These are phyloP conservation scores for Macrosteles quadrilineatus DNA, from an alignment of 1,140 invertebrate species.

Conservation along the genomic window DNA sequence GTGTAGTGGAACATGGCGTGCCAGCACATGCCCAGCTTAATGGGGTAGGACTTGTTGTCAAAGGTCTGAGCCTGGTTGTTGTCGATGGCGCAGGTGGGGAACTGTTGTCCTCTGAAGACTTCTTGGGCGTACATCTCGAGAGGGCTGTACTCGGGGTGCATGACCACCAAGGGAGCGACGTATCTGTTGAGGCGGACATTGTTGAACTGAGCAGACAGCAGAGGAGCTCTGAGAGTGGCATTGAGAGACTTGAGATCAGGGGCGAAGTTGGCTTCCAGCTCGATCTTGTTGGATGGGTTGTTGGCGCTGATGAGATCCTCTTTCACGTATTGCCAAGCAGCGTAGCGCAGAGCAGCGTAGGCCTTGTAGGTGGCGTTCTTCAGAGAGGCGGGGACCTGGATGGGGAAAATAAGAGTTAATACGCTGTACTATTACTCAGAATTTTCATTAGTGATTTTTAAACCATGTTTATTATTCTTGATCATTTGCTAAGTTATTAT, in stretches of 20 bases:
- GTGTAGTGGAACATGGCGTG: slow-evolving; percentile 60
- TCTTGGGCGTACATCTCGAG: slow-evolving; percentile 48
- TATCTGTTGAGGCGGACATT: slow-evolving; percentile 49
- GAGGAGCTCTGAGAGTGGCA: slow-evolving; percentile 50
- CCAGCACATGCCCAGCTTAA: slow-evolving; percentile 58
- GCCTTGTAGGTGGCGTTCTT: slow-evolving; percentile 42
- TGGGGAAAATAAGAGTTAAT: no score
- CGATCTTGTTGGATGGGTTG: slow-evolving; percentile 52
- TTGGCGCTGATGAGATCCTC: slow-evolving; percentile 39
- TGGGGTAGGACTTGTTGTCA: slow-evolving; percentile 58
- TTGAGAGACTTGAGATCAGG: slow-evolving; percentile 50
- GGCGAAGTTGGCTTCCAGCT: slow-evolving; percentile 51
- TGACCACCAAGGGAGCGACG: slow-evolving; percentile 46
- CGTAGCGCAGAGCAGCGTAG: slow-evolving; percentile 34
- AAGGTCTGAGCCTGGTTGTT: slow-evolving; percentile 58
- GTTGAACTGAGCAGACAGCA: slow-evolving; percentile 48
- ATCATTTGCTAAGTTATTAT: no score
- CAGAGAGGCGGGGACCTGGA: slow-evolving; percentile 31
- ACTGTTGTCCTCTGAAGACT: slow-evolving; percentile 7
- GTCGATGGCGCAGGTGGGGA: slow-evolving; percentile 59
- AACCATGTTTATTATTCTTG: no score
- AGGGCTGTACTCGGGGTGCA: slow-evolving; percentile 51
- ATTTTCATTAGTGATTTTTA: no score
- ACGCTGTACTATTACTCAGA: no score
- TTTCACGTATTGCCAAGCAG: slow-evolving; percentile 34